Conservation (phyloP, 1,140 invertebrate species). For the Micrasema longulum region DNA sequence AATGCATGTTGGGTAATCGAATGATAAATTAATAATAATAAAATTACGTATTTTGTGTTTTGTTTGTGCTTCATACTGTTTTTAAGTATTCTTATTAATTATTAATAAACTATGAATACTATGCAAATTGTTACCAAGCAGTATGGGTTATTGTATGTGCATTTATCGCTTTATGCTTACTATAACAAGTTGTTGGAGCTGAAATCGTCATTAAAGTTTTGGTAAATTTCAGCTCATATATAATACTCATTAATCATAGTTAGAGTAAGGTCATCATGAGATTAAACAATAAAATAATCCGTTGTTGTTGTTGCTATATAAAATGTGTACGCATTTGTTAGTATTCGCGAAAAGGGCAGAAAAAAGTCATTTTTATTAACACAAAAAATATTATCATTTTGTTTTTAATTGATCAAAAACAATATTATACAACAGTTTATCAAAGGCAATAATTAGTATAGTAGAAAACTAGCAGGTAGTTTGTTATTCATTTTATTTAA, state of each 20-base stretch:
- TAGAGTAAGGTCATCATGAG: slow-evolving; percentile 32
- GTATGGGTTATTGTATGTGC: slow-evolving; percentile 1
- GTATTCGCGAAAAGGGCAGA: slow-evolving; percentile 51
- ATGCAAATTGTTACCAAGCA: no score
- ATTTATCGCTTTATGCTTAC: neutral
- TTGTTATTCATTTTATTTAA: slow-evolving; percentile 12
- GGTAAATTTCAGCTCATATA: slow-evolving; percentile 23
- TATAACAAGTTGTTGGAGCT: slow-evolving; percentile 14
- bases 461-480: neutral
- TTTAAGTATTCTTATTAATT: no score
- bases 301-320: slow-evolving; percentile 55
- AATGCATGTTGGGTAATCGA: no score
- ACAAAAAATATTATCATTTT: neutral
- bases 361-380: slow-evolving; percentile 41
- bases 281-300: slow-evolving; percentile 43
- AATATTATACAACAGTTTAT: neutral
- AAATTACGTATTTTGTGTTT: no score
- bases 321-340: slow-evolving; percentile 54
- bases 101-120: no score
- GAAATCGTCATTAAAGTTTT: slow-evolving; percentile 40
- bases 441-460: slow-evolving; percentile 50
- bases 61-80: no score
- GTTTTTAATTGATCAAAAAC: neutral
- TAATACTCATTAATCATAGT: slow-evolving; percentile 9
- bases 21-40: no score